Base-by-base conservation (phyloP, 2,797 vertebrate species). In the Chaetophractus vellerosus region DNA sequence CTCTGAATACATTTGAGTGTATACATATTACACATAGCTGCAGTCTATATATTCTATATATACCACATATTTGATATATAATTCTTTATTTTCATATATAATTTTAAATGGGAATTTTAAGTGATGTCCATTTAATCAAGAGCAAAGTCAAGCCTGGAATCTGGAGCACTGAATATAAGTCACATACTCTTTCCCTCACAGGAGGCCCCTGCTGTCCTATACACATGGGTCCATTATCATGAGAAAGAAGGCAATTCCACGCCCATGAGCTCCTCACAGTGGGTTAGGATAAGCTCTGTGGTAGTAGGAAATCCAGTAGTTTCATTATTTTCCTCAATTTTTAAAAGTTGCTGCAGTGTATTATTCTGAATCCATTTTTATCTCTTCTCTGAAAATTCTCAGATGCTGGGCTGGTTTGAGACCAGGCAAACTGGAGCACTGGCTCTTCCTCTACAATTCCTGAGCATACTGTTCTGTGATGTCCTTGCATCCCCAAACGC, bases 221-320 rank as follows among this genome's bases (percentile, higher is more conserved):
- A 36, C 36, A 52, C 15, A 41, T 68, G 86, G 24, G 36, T 45
- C 86, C 48, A 91, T 85, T 82, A 91, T 64, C 89, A 86, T 91
- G 86, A 94, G 81, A 94, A 93, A 74, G 76, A 83, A 93, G 69
- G 74, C 55, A 72, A 75, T 71, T 80, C 61, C 9, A 15, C 41
- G 48, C 41, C 31, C 38, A 4, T 14, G 38, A 7, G 23, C 33
- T 66, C 15, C 76, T 87, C 91, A 61, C 85, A 76, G 78, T 80
- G 84, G 81, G 88, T 36, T 61, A 80, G 55, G 33, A 85, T 75
- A 52, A 90, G 76, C 57, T 84, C 82, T 92, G 38, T 28, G 41
- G 57, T 85, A 92, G 92, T 4, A 91, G 69, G 41, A 96, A 90
- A 94, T 69, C 61, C 74, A 90, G 57, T n/a, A 63, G 31, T 78